Conservation (phyloP, 2,797 vertebrate species). For the Pangasius djambal region DNA sequence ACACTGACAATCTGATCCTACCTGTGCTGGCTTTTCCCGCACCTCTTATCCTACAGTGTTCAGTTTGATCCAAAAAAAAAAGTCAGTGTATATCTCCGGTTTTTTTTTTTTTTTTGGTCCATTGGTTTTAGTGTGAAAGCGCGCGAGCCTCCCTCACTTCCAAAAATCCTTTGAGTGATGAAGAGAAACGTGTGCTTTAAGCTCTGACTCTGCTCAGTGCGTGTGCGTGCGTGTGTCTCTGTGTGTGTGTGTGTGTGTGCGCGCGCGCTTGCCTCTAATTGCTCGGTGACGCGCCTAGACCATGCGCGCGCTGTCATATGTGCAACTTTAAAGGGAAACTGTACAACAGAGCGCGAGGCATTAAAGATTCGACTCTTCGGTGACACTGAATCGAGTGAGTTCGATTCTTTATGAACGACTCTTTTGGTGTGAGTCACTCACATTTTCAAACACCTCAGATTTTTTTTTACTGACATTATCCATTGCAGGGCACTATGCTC, state of each 20-base stretch:
- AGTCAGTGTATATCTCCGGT: background rate
- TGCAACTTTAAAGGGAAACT: conserved; percentile 16
- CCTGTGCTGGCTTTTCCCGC: conserved; percentile 9
- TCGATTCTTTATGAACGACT: background rate
- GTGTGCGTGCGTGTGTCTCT: background rate
- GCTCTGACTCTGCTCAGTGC: background rate
- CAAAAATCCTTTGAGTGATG: conserved; percentile 1
- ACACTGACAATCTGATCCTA: conserved; percentile 18
- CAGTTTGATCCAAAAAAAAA: background rate
- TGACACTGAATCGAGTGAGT: background rate
- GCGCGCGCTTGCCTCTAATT: background rate
- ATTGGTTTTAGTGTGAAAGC: background rate
- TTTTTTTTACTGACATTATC: background rate
- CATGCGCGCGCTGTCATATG: conserved; percentile 9
- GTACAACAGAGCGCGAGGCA: background rate
- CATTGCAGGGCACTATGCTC: too few species aligned
- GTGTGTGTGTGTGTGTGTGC: background rate
- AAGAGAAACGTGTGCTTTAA: background rate
- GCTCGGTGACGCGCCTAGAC: conserved; percentile 8
- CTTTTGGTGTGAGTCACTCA: background rate
- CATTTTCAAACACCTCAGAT: background rate
- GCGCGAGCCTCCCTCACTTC: background rate
- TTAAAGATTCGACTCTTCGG: background rate
- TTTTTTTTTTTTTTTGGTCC: background rate
- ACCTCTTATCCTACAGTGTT: background rate